phyloP scores from a whole-genome alignment of 2,797 vertebrate species.

The Crypturellus tataupa region DNA sequence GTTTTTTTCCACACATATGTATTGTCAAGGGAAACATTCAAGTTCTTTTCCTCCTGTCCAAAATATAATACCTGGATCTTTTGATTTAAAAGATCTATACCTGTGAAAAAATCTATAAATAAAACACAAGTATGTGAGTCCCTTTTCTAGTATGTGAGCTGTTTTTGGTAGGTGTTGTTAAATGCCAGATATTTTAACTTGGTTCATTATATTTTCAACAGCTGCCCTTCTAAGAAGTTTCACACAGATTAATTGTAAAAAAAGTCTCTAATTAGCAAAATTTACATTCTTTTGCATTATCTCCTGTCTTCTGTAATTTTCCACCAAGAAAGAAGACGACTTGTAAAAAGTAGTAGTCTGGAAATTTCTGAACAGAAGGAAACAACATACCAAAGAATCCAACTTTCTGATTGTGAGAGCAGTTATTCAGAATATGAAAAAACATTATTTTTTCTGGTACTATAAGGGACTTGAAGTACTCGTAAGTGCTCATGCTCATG shows the following conservation, averaged over 20 bases:
- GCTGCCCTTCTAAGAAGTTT: neutral
- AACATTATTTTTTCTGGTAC: neutral
- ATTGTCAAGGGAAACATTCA: neutral
- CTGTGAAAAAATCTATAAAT: neutral
- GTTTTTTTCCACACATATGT: rapidly evolving
- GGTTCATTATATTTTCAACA: neutral
- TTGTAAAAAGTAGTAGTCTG: neutral
- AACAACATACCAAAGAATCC: neutral
- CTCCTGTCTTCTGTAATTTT: neutral
- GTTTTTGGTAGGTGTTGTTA: neutral
- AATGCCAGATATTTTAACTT: neutral
- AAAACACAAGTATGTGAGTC: neutral
- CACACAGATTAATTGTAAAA: neutral
- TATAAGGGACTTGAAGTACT: neutral
- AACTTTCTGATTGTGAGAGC: neutral
- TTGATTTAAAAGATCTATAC: neutral
- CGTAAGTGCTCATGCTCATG: neutral
- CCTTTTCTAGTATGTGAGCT: neutral
- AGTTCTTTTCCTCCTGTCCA: neutral
- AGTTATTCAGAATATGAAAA: neutral
- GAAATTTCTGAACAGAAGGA: neutral
- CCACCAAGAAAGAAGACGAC: neutral
- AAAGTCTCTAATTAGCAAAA: neutral
- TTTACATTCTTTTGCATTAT: neutral
- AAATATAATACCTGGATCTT: rapidly evolving